Base-by-base conservation (phyloP, 2,113 vertebrate species). In the Trinectes maculatus region DNA sequence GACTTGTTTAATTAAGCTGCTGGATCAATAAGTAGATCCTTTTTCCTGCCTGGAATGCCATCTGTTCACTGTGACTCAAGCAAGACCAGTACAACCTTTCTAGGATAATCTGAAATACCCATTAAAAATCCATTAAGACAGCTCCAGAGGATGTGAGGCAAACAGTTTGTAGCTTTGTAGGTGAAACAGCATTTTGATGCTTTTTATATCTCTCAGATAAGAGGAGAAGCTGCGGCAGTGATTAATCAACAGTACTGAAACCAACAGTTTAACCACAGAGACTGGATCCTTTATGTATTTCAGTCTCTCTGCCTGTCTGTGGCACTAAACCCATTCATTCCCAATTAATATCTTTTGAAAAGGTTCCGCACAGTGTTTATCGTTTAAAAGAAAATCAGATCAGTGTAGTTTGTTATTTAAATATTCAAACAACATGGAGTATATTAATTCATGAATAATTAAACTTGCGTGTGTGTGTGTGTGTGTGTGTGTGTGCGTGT, bases 1-100 rank as follows among this genome's bases (percentile, higher is more conserved):
- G 79, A 78, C 80, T 81, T 80, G 83, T 88, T 85, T 89, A 89
- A 91, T 91, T 88, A 88, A 87, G 70, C 86, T 79, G 55, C 80
- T 68, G 80, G 89, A 90, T 91, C 87, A 78, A 90, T 90, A 82
- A 60, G 57, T 69, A 51, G 78, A 80, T 85, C 77, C 66, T 67
- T 53, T 24, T 25, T 13, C 15, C 46, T 62, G 57, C 42, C 71
- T 62, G 52, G 33, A 49, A 66, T 58, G 72, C 84, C 82, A 84
- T 83, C 82, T 85, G 87, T 74, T 89, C 76, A 26, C 47, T 1
- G 26, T 26, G 77, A 79, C 77, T 85, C 75, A 67, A 70, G 73
- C 67, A 80, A 71, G 51, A 76, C 78, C 72, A 64, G 67, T 61
- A 56, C 77, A 85, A 79, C 82, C 79, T 83, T 75, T 60, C 43